Conservation (phyloP, 2,888 invertebrate genomes). For the Parnassius orleans region DNA sequence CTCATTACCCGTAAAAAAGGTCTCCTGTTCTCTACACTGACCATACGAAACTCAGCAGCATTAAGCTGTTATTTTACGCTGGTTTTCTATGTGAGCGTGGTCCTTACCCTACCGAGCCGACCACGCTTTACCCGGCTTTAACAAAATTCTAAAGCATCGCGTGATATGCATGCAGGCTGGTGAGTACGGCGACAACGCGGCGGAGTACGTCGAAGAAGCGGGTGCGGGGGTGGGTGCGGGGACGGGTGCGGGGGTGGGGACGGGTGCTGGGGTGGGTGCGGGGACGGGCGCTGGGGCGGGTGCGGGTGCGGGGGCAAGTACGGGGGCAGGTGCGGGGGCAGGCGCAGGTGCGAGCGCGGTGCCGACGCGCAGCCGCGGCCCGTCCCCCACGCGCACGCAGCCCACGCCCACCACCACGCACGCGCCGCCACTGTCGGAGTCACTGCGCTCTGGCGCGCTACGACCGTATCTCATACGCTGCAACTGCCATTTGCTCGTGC, state of each 20-base stretch:
- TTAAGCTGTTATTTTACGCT: too few relatives aligned
- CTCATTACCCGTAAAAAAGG: too few relatives aligned
- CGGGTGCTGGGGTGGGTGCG: constrained; percentile 56
- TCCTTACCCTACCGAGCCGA: too few relatives aligned
- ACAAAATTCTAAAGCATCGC: too few relatives aligned
- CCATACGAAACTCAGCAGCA: too few relatives aligned
- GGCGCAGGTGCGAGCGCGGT: constrained; percentile 14
- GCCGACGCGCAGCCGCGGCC: background rate
- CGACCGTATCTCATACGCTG: background rate
- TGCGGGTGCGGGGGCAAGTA: background rate
- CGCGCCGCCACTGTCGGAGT: background rate
- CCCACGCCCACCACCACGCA: background rate
- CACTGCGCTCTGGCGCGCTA: background rate
- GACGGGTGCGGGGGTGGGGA: constrained; percentile 61
- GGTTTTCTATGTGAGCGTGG: too few relatives aligned
- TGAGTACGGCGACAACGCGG: constrained; percentile 67
- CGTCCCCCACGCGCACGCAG: background rate
- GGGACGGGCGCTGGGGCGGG: constrained; percentile 15
- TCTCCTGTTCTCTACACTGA: too few relatives aligned
- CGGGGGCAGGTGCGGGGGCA: constrained; percentile 53
- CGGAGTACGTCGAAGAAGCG: constrained; percentile 48
- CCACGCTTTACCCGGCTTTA: too few relatives aligned
- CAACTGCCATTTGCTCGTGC: too few relatives aligned
- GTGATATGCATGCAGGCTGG: constrained; percentile 49
- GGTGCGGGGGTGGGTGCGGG: constrained; percentile 34